These are phyloP conservation scores for Pinctada fucata DNA, from an alignment of 2,888 invertebrate species.

Conservation along the genomic window DNA sequence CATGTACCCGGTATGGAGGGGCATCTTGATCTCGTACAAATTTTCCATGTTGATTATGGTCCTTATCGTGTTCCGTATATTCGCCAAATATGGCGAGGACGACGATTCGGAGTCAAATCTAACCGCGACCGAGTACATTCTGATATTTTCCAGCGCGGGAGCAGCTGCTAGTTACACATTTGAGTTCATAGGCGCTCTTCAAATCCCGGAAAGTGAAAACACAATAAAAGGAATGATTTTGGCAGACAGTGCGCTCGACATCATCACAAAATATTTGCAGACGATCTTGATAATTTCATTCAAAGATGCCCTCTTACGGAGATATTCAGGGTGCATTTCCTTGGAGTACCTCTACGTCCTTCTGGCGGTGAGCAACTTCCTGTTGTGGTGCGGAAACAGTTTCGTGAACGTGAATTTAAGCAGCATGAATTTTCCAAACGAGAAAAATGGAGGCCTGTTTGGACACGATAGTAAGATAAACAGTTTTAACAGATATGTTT, in stretches of 20 bases:
- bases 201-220: neutral
- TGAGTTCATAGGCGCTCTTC: neutral
- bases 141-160: neutral
- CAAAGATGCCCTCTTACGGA: neutral
- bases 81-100: neutral
- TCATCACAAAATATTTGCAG: neutral
- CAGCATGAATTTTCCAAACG: neutral
- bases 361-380: neutral
- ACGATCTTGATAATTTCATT: neutral
- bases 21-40: neutral
- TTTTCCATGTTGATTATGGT: neutral
- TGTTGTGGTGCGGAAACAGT: conserved; percentile 1
- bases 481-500: neutral
- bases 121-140: neutral
- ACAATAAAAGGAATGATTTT: neutral
- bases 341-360: neutral
- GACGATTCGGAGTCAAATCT: neutral
- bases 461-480: neutral
- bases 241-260: neutral
- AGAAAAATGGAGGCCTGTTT: neutral
- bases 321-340: neutral
- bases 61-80: neutral
- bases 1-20: neutral
- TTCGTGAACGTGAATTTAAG: neutral
- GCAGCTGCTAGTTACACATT: neutral